phyloP scores from a whole-genome alignment of 2,888 invertebrate genomes.

The Microctonus hyperodae region DNA sequence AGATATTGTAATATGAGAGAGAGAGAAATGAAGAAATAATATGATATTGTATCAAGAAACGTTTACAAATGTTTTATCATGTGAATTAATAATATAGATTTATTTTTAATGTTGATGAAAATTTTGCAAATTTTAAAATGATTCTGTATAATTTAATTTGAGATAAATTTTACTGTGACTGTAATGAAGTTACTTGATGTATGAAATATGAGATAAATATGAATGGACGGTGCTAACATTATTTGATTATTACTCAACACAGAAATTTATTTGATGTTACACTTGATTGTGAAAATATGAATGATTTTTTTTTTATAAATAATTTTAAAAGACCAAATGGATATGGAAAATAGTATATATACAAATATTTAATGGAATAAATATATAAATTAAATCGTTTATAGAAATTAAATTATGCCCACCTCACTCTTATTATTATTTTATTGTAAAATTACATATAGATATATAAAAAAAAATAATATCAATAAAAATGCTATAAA shows the following conservation, averaged over 20 bases:
- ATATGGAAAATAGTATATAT: neutral
- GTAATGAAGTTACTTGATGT: neutral
- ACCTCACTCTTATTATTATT: constrained; percentile 6
- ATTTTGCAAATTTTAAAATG: neutral
- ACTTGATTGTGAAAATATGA: neutral
- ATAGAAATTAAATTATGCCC: too few species aligned
- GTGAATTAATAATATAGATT: neutral
- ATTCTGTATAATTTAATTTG: neutral
- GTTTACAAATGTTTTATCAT: neutral
- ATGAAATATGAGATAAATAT: too few species aligned
- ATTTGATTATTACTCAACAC: neutral
- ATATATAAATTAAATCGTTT: neutral
- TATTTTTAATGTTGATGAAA: constrained; percentile 4
- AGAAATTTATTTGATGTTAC: neutral
- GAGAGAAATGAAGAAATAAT: neutral
- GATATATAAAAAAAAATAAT: neutral
- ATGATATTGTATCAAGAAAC: neutral
- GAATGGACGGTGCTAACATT: neutral
- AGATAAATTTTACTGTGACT: neutral
- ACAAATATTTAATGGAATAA: neutral
- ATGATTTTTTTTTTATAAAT: neutral
- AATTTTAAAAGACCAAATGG: neutral
- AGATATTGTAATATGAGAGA: too few species aligned
- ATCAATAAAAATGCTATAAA: constrained; percentile 13
- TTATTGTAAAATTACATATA: constrained; percentile 1